Evolutionary conservation across 2,113 vertebrate genomes (phyloP).

Genomic region (Microcebus lehilahytsara): DNA sequence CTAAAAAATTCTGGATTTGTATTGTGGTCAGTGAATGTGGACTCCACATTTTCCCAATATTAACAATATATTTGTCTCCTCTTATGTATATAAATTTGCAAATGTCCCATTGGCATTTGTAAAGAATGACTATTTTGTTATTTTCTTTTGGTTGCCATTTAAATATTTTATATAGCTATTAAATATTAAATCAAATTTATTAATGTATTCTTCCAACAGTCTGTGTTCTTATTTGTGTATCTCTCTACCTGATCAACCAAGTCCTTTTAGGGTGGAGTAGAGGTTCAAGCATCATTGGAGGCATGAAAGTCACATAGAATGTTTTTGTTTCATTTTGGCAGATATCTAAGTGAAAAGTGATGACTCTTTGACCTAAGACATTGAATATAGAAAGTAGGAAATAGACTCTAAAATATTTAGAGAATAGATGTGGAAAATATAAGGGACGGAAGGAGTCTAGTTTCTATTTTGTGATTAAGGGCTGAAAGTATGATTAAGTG

Average conservation of each 20-base stretch:
- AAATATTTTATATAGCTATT: not conserved
- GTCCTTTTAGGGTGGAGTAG: not conserved
- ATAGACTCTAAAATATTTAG: not conserved
- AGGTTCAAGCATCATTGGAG: not conserved
- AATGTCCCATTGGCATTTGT: not conserved
- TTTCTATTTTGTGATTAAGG: not conserved
- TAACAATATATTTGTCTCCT: constrained; percentile 5
- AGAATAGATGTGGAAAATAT: not conserved
- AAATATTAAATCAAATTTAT: not conserved
- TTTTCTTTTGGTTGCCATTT: not conserved
- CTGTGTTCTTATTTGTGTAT: not conserved
- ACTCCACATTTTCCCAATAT: not conserved
- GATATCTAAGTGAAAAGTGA: not conserved
- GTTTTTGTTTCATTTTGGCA: not conserved
- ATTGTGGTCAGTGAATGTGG: not conserved
- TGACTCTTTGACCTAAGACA: not conserved
- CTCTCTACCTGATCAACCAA: not conserved
- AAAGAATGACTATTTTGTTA: not conserved
- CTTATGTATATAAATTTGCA: not conserved
- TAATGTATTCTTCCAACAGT: not conserved
- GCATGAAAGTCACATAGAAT: not conserved
- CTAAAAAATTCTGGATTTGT: not conserved
- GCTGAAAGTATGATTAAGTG: not conserved
- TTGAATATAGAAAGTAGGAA: not conserved
- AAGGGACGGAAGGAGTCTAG: not conserved